Evolutionary conservation across 2,113 vertebrate species (phyloP).

Genomic region (Carassius carassius): DNA sequence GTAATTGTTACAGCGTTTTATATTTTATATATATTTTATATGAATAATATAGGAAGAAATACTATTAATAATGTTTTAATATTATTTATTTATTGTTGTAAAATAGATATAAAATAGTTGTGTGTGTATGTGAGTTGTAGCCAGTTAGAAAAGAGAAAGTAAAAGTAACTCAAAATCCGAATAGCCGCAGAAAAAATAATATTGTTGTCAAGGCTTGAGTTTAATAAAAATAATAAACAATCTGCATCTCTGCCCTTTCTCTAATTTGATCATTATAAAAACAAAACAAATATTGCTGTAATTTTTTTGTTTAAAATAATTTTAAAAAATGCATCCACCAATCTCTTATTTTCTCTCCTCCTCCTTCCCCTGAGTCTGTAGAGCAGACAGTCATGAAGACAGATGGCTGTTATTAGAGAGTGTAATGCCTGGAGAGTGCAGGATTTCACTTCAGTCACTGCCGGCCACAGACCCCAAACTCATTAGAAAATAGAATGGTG

Average conservation of each 20-base stretch:
- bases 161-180: background rate
- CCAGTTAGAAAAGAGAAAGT: background rate
- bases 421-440: conserved; percentile 14
- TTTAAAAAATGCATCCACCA: background rate
- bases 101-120: background rate
- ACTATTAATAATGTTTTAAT: too few relatives aligned
- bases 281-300: background rate
- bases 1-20: too few relatives aligned
- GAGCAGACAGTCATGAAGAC: conserved; percentile 73
- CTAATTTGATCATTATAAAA: background rate
- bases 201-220: background rate
- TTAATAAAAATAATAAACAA: background rate
- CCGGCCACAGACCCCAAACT: conserved; percentile 54
- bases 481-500: conserved; percentile 62
- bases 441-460: conserved; percentile 62
- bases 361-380: conserved; percentile 63
- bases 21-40: too few relatives aligned
- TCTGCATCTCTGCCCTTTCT: background rate
- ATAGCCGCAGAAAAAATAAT: background rate
- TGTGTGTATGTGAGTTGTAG: background rate
- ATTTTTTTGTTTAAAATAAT: conserved; percentile 1
- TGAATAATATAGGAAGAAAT: too few relatives aligned
- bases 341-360: conserved; percentile 32
- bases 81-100: too few relatives aligned
- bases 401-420: conserved; percentile 67